These are phyloP conservation scores for Pterobdella sp. DNA, from an alignment of 2,888 invertebrate genomes.

Conservation along the genomic window DNA sequence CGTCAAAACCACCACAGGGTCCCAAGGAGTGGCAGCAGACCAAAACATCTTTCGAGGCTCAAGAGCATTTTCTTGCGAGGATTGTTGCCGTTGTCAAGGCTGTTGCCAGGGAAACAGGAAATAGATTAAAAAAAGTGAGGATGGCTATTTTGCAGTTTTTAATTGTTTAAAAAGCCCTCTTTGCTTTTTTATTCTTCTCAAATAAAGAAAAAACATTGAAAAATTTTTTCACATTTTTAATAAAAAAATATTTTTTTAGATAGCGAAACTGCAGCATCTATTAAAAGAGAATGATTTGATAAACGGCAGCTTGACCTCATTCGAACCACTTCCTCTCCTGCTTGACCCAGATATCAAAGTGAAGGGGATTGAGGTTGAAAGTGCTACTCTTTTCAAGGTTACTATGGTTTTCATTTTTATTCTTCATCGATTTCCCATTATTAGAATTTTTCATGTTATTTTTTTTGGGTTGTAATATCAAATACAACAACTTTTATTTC, in stretches of 20 bases:
- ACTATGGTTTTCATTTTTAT: too few relatives aligned
- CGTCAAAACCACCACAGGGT: too few relatives aligned
- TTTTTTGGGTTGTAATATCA: neutral
- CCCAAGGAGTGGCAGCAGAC: conserved; percentile 53
- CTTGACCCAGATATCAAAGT: conserved; percentile 84
- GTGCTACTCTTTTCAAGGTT: conserved; percentile 80
- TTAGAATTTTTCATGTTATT: neutral
- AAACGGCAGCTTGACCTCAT: conserved; percentile 63
- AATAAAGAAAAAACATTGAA: too few relatives aligned
- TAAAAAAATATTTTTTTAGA: conserved; percentile 49
- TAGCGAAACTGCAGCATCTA: conserved; percentile 75
- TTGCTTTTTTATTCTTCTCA: too few relatives aligned
- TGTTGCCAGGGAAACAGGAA: conserved; percentile 81
- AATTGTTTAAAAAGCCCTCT: too few relatives aligned
- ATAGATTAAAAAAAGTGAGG: conserved; percentile 72
- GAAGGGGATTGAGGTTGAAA: conserved; percentile 68
- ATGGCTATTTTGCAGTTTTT: neutral
- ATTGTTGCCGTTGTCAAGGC: conserved; percentile 77
- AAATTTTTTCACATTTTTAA: neutral
- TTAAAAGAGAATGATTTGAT: conserved; percentile 60
- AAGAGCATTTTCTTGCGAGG: conserved; percentile 83
- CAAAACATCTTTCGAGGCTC: conserved; percentile 68
- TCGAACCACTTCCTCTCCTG: conserved; percentile 86
- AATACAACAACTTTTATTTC: neutral
- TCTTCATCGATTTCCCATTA: too few relatives aligned